Evolutionary conservation across 2,888 invertebrate genomes (phyloP).

Genomic region (Phytoseiulus persimilis): DNA sequence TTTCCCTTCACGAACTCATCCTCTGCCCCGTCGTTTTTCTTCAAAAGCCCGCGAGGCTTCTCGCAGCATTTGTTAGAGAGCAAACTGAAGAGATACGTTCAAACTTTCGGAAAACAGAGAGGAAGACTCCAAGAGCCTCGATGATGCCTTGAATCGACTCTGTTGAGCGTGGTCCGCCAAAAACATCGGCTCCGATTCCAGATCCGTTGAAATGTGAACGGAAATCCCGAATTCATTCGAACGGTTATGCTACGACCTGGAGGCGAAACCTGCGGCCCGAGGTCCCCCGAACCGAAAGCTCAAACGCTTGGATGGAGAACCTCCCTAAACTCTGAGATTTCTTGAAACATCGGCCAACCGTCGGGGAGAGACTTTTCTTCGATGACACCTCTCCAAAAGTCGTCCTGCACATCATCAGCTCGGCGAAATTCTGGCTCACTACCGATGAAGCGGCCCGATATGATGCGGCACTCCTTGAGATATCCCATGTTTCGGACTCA

Average conservation of each 20-base stretch:
- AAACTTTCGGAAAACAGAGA: neutral
- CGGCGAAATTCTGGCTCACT: neutral
- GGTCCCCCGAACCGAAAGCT: no score
- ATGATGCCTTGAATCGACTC: no score
- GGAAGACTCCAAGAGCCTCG: no score
- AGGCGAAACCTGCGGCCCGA: no score
- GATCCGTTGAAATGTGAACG: no score
- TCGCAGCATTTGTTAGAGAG: neutral
- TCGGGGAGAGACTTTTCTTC: neutral
- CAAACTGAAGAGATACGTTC: neutral
- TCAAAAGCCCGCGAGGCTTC: neutral
- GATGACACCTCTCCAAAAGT: neutral
- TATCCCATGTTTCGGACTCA: neutral
- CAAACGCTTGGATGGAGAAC: no score
- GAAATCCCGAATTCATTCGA: no score
- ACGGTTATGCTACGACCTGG: no score
- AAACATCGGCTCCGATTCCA: no score
- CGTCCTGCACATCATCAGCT: neutral
- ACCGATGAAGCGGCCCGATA: neutral
- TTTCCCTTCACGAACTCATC: neutral
- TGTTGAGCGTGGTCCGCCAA: no score
- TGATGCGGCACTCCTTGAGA: neutral
- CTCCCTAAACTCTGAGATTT: no score
- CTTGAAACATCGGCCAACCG: no score
- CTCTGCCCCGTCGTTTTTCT: neutral